Conservation (phyloP, 1,140 invertebrate species). For the Pantala flavescens region DNA sequence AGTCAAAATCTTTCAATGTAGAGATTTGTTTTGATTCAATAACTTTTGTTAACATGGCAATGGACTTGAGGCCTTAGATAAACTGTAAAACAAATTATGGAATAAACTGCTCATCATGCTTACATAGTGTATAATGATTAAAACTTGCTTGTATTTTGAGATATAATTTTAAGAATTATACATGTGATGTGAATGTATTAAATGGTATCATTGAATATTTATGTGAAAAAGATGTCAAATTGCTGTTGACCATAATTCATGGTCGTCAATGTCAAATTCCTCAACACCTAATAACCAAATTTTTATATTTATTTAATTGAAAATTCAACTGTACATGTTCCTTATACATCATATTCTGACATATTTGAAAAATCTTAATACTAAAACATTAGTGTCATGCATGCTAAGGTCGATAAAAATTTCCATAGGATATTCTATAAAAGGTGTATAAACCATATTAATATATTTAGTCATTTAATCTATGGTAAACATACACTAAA, state of each 20-base stretch:
- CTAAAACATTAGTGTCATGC: background rate
- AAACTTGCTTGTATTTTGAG: background rate
- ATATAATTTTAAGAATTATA: background rate
- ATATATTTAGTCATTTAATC: background rate
- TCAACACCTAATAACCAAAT: background rate
- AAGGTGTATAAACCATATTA: background rate
- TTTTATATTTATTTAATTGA: background rate
- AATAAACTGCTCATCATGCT: background rate
- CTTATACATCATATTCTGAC: background rate
- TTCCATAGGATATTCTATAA: background rate
- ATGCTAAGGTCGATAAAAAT: background rate
- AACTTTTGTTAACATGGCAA: background rate
- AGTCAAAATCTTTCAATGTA: too few relatives aligned
- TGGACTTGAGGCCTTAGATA: constrained; percentile 8
- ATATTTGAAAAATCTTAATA: background rate
- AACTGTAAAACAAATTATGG: background rate
- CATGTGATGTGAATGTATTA: background rate
- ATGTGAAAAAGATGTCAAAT: background rate
- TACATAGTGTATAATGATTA: background rate
- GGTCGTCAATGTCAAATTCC: background rate
- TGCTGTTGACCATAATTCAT: background rate
- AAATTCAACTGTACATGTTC: background rate
- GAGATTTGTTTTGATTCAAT: too few relatives aligned
- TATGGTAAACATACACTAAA: background rate
- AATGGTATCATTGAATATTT: background rate